A percentile compares a stretch with the other conserved stretches of the same genome.
Evolutionary conservation across 37 sponge, comb jelly and placozoan species (phyloP).

Genomic region (Spongilla lacustris): DNA sequence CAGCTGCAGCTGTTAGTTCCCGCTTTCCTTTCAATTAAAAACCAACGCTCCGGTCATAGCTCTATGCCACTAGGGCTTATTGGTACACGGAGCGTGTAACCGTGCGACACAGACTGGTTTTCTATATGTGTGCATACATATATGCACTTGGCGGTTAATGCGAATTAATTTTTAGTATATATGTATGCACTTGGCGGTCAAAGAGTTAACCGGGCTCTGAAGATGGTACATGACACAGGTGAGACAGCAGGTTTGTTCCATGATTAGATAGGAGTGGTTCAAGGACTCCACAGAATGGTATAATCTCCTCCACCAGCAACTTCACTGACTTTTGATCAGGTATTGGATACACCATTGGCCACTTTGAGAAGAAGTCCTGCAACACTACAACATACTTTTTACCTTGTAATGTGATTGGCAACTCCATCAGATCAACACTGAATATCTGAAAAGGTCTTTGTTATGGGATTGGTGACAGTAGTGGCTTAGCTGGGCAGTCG

Average conservation of each 20-base stretch:
- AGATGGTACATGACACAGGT: slow-evolving; percentile 29
- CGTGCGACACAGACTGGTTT: too few species aligned
- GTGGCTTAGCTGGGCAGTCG: slow-evolving; percentile 19
- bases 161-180: too few species aligned
- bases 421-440: slow-evolving; percentile 56
- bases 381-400: slow-evolving; percentile 60
- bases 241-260: slow-evolving; percentile 48
- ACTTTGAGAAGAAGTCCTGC: slow-evolving; percentile 66
- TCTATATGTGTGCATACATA: too few species aligned
- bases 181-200: too few species aligned
- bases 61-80: too few species aligned
- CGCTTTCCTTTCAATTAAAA: too few species aligned
- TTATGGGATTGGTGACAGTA: slow-evolving; percentile 52
- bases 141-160: too few species aligned
- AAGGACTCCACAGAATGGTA: slow-evolving; percentile 28
- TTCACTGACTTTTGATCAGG: slow-evolving; percentile 51
- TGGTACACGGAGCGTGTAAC: too few species aligned
- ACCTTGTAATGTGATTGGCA: slow-evolving; percentile 50
- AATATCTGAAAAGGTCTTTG: slow-evolving; percentile 55
- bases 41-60: too few species aligned
- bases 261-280: slow-evolving; percentile 43
- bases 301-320: slow-evolving; percentile 31
- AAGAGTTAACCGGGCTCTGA: neutral
- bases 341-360: slow-evolving; percentile 61
- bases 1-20: too few species aligned